These are phyloP conservation scores for Xiphophorus hellerii DNA, from an alignment of 2,113 vertebrate genomes.

Conservation along the genomic window DNA sequence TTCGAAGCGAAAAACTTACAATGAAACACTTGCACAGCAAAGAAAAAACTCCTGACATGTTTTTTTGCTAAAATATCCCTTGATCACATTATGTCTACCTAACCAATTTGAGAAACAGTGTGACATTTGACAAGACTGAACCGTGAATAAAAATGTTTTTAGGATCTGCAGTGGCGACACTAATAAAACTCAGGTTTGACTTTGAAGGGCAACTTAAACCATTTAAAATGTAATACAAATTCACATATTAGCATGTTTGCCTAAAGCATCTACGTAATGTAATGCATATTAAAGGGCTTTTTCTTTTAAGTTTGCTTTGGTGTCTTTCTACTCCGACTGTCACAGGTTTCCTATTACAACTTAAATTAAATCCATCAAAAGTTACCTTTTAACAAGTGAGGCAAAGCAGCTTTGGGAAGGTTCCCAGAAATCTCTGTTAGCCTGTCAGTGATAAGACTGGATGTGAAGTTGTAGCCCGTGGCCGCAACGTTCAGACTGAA, in stretches of 20 bases:
- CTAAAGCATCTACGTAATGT: constrained; percentile 32
- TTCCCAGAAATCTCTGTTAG: constrained; percentile 54
- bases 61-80: constrained; percentile 3
- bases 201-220: constrained; percentile 40
- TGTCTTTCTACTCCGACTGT: constrained; percentile 42
- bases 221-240: constrained; percentile 40
- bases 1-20: background rate
- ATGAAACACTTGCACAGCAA: background rate
- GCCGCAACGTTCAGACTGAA: constrained; percentile 61
- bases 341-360: constrained; percentile 41
- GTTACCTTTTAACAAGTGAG: constrained; percentile 66
- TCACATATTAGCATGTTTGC: constrained; percentile 43
- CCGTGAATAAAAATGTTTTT: constrained; percentile 9
- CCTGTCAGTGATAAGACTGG: constrained; percentile 54
- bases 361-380: constrained; percentile 47
- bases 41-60: background rate
- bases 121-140: constrained; percentile 19
- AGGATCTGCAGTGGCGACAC: constrained; percentile 29
- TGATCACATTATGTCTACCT: background rate
- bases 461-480: constrained; percentile 61
- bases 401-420: constrained; percentile 52
- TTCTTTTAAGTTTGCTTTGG: constrained; percentile 43
- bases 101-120: constrained; percentile 10
- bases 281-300: constrained; percentile 47
- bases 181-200: constrained; percentile 19